phyloP scores from a whole-genome alignment of 2,888 invertebrate genomes.

The Aethes cnicana region DNA sequence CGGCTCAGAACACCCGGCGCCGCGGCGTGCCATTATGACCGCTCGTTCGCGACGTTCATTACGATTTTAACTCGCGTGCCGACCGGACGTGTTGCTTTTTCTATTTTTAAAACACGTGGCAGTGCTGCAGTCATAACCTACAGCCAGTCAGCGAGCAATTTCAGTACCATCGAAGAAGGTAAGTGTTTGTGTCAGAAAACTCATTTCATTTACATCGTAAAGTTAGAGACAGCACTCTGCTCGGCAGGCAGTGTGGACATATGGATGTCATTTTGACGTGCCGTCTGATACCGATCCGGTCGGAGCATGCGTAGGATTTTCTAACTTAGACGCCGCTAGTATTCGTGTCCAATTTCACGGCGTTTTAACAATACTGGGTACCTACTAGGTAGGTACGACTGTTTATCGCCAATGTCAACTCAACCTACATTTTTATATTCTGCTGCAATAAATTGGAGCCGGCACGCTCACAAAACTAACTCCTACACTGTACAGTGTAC shows the following conservation, averaged over 20 bases:
- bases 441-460: too few relatives aligned
- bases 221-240: slow-evolving; percentile 14
- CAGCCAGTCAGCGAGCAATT: slow-evolving; percentile 34
- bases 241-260: slow-evolving; percentile 3
- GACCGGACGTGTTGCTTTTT: slow-evolving; percentile 50
- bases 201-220: slow-evolving; percentile 28
- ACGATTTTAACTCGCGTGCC: slow-evolving; percentile 62
- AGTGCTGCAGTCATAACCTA: slow-evolving; percentile 54
- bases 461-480: too few relatives aligned
- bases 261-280: slow-evolving; percentile 17
- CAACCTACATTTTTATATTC: not conserved
- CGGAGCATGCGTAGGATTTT: slow-evolving; percentile 14
- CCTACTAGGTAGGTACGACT: not conserved
- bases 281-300: slow-evolving; percentile 11
- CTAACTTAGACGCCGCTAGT: not conserved
- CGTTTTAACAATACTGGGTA: too few relatives aligned
- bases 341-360: not conserved
- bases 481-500: too few relatives aligned
- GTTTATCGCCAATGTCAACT: not conserved
- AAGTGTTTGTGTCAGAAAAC: slow-evolving; percentile 36
- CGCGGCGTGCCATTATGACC: slow-evolving; percentile 28
- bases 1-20: slow-evolving; percentile 53
- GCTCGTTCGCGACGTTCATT: slow-evolving; percentile 51
- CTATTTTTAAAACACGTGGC: slow-evolving; percentile 71
- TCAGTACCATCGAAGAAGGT: slow-evolving; percentile 34